A percentile compares a stretch with the other conserved stretches of the same genome.
Conservation (phyloP, 2,888 invertebrate genomes). For the Drosophila eohydei region DNA sequence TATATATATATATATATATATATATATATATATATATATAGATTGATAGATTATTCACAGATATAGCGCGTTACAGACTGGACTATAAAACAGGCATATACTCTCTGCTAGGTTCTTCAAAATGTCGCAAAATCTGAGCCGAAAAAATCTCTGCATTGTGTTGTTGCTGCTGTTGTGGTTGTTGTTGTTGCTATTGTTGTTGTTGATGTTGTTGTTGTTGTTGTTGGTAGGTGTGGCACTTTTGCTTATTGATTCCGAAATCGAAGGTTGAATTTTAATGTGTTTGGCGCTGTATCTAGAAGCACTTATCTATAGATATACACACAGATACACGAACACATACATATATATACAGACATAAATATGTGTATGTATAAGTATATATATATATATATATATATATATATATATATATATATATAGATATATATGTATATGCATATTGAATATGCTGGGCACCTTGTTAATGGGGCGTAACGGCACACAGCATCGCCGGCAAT, state of each 20-base stretch:
- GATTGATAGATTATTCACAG: no score
- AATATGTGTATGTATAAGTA: not conserved
- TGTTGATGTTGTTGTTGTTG: conserved; percentile 16
- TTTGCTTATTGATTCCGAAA: conserved; percentile 66
- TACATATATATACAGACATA: not conserved
- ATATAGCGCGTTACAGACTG: not conserved
- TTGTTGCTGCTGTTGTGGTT: conserved; percentile 25
- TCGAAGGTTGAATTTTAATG: conserved; percentile 67
- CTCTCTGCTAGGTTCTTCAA: not conserved
- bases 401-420: conserved; percentile 4
- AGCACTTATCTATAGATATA: conserved; percentile 28
- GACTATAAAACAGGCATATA: not conserved
- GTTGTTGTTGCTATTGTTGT: conserved; percentile 29
- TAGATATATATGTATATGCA: not conserved
- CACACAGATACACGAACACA: not conserved
- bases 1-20: no score
- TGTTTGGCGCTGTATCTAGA: conserved; percentile 28
- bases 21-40: no score
- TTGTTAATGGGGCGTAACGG: conserved; percentile 20
- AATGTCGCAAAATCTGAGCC: conserved; percentile 37
- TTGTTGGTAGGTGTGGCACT: conserved; percentile 39
- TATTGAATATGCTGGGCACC: not conserved
- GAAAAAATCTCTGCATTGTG: conserved; percentile 40
- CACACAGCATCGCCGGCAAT: conserved; percentile 16
- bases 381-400: not conserved